Conservation (phyloP, 2,113 vertebrate species). For the Junco hyemalis region DNA sequence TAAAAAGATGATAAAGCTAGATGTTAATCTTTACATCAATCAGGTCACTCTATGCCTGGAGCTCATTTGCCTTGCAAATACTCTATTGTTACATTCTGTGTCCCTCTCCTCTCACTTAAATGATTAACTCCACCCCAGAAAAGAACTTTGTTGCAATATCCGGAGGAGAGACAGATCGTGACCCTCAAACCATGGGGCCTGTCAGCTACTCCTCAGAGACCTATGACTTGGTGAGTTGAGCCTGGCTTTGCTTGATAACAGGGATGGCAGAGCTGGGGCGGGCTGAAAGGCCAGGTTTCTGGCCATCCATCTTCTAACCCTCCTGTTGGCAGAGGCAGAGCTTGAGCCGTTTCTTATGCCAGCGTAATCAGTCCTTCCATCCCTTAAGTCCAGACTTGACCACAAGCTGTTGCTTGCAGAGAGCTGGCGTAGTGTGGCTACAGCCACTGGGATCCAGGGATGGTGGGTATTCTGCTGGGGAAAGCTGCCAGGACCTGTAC, state of each 20-base stretch:
- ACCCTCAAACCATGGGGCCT: conserved; percentile 20
- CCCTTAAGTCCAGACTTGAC: background rate
- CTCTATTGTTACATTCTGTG: background rate
- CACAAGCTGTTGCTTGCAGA: background rate
- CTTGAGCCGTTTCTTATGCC: background rate
- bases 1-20: background rate
- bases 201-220: conserved; percentile 32
- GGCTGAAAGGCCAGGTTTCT: background rate
- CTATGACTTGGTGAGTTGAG: conserved; percentile 51
- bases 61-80: conserved; percentile 67
- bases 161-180: background rate
- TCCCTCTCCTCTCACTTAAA: background rate
- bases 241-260: background rate
- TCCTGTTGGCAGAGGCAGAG: background rate
- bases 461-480: background rate
- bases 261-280: background rate
- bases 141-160: conserved; percentile 21
- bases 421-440: fast-evolving
- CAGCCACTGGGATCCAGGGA: background rate
- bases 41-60: background rate
- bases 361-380: fast-evolving
- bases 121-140: background rate
- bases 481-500: fast-evolving
- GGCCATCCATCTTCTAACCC: background rate
- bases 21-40: background rate